Conservation (phyloP, 2,888 invertebrate species). For the Terebella lapidaria region DNA sequence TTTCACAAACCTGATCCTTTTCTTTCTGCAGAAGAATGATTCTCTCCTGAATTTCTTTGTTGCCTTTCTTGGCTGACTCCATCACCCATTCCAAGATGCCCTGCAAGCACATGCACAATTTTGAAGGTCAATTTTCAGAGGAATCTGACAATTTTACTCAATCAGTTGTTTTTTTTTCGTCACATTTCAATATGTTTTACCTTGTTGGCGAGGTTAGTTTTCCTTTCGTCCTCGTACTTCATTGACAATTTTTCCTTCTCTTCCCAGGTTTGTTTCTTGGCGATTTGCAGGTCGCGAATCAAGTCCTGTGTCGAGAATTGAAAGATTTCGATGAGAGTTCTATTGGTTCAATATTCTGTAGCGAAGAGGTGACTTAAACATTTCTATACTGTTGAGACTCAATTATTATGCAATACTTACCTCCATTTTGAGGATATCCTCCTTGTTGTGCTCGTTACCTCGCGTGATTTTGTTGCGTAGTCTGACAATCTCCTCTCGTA, state of each 20-base stretch:
- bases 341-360: too few relatives aligned
- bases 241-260: conserved; percentile 39
- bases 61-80: conserved; percentile 44
- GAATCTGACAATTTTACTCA: too few relatives aligned
- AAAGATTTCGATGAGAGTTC: too few relatives aligned
- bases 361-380: too few relatives aligned
- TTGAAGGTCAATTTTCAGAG: neutral
- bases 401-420: too few relatives aligned
- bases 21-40: conserved; percentile 42
- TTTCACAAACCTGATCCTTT: conserved; percentile 35
- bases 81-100: conserved; percentile 50
- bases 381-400: too few relatives aligned
- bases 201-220: conserved; percentile 44
- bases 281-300: conserved; percentile 42
- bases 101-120: conserved; percentile 21
- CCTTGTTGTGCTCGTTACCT: conserved; percentile 35
- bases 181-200: too few relatives aligned
- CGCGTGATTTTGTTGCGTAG: conserved; percentile 39
- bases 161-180: too few relatives aligned
- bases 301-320: conserved; percentile 39
- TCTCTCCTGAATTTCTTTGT: conserved; percentile 42
- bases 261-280: conserved; percentile 47
- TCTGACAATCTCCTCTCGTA: conserved; percentile 41
- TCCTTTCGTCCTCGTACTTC: conserved; percentile 40
- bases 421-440: conserved; percentile 44